Percentiles rank a stretch among this genome's conserved stretches.
Evolutionary conservation across 2,888 invertebrate genomes (phyloP).

Genomic region (Steromphala cineraria): DNA sequence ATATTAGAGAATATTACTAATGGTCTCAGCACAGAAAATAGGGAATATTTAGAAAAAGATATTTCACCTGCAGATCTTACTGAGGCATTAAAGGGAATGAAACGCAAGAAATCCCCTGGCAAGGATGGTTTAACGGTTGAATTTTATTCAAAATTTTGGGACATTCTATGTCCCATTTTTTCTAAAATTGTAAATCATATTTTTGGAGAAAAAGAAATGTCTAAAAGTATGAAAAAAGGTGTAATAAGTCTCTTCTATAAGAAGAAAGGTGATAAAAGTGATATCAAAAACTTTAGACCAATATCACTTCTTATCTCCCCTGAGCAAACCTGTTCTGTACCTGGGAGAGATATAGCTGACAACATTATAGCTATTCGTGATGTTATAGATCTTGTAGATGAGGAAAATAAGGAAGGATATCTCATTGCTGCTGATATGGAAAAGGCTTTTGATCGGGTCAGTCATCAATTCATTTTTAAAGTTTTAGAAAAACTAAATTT

Average conservation of each 20-base stretch:
- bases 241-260: too few species aligned
- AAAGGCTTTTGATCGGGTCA: background rate
- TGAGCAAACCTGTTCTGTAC: background rate
- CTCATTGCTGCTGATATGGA: background rate
- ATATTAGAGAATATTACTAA: too few species aligned
- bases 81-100: too few species aligned
- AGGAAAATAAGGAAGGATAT: background rate
- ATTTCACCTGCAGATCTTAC: too few species aligned
- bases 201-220: background rate
- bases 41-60: too few species aligned
- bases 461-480: background rate
- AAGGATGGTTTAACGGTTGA: background rate
- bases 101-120: background rate
- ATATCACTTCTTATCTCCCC: background rate
- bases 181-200: background rate
- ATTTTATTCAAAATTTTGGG: slow-evolving; percentile 5
- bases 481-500: background rate
- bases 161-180: background rate
- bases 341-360: background rate
- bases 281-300: background rate
- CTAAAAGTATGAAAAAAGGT: background rate
- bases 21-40: too few species aligned
- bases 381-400: background rate
- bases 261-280: background rate
- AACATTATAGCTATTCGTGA: background rate